These are phyloP conservation scores for rat (Rattus norvegicus) DNA, from an alignment of 2,113 vertebrate genomes.

Conservation along the genomic window GRCr8 NC_086037.1:51574501-51575000, in stretches of 20 bases:
- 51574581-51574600: neutral
- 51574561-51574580: neutral
- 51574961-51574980: neutral
- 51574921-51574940: neutral
- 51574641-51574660: neutral
- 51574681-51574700: neutral
- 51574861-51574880: neutral
- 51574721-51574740: neutral
- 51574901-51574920: too few relatives aligned
- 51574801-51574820: neutral
- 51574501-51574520: neutral
- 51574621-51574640: neutral
- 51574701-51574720: neutral
- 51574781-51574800: too few relatives aligned
- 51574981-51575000: neutral
- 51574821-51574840: neutral
- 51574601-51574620: neutral
- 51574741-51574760: neutral
- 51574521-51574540: neutral
- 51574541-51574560: too few relatives aligned
- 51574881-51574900: neutral
- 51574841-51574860: neutral
- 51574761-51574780: too few relatives aligned
- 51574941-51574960: neutral
- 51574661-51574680: neutral